Base-by-base conservation (phyloP, 2,888 invertebrate species). In the Drosophila quinaria region DNA sequence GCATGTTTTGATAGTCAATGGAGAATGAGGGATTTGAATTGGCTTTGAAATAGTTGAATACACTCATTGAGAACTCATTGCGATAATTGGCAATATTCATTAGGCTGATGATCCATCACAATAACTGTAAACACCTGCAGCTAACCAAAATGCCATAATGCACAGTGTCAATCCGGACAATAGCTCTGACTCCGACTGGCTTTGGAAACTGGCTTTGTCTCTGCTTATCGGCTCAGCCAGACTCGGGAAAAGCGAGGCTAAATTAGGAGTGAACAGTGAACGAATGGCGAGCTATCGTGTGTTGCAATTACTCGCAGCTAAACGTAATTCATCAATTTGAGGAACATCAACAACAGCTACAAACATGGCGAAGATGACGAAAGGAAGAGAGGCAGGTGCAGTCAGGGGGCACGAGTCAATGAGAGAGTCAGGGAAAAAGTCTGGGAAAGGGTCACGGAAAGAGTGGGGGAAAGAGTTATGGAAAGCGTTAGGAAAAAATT, bases 271-370 rank as follows among this genome's bases (percentile, higher is more conserved):
- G 17, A 29, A 31, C 33, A 19, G 13, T 29, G 17, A 31, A 17
- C 29, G 41, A 54, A 17, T 54, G 54, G 3, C 31, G 19, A n/a
- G 31, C 33, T 67, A 70, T 35, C 60, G 63, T 73, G 77, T 58
- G 60, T 64, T 65, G 69, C 74, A 82, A 78, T 69, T 67, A 75
- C 66, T 73, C 52, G 63, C 70, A 78, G 78, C 83, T 80, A 74
- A 87, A 74, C 72, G 76, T 71, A 79, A 85, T 87, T 85, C 86
- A 85, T 79, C 85, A 74, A 77, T 68, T 70, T 65, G 52, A 47
- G 55, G 51, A 69, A 59, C 62, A 72, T 69, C 61, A 78, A 67
- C 55, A 52, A 49, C 51, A 37, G 13, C 19, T 17, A 37, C 33
- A 22, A 22, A 22, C 22, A 3, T 2, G 22, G 22, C 22, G 3